A percentile compares a stretch with the other conserved stretches of the same genome.
Evolutionary conservation across 2,797 vertebrate species (phyloP).

Genomic region (Anguilla megastoma): DNA sequence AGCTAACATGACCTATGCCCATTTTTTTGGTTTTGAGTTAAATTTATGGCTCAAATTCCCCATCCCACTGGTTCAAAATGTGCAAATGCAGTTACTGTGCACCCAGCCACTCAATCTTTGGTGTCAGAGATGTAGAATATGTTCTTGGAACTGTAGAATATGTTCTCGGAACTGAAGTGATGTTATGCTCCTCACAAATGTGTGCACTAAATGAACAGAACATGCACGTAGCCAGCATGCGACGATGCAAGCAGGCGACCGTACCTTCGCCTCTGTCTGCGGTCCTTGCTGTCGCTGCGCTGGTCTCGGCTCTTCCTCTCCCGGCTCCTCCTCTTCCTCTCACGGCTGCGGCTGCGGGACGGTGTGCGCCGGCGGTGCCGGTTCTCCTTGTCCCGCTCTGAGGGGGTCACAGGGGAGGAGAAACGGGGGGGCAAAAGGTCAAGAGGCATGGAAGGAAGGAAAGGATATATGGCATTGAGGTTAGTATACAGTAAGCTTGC

Average conservation of each 20-base stretch:
- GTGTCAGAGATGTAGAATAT: neutral
- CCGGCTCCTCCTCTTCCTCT: conserved; percentile 84
- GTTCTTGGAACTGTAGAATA: too few species aligned
- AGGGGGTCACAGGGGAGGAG: conserved; percentile 38
- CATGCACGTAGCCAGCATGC: neutral
- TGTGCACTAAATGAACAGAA: neutral
- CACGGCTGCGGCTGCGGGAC: conserved; percentile 84
- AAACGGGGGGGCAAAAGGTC: too few species aligned
- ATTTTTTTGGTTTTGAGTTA: neutral
- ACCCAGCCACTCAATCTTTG: neutral
- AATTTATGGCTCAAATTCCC: neutral
- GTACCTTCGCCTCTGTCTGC: conserved; percentile 79
- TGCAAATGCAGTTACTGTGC: neutral
- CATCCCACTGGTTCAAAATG: neutral
- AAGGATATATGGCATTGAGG: neutral
- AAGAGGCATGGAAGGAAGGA: too few species aligned
- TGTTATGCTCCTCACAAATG: neutral
- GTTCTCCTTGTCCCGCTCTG: conserved; percentile 91
- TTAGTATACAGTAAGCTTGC: neutral
- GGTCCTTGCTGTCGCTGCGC: conserved; percentile 85
- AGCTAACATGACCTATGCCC: neutral
- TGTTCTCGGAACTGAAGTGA: neutral
- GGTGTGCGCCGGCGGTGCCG: conserved; percentile 86
- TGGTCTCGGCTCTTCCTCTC: conserved; percentile 84
- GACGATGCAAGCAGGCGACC: conserved; percentile 21